Evolutionary conservation across 2,797 vertebrate genomes (phyloP).

Genomic region (Sarcoramphus papa): DNA sequence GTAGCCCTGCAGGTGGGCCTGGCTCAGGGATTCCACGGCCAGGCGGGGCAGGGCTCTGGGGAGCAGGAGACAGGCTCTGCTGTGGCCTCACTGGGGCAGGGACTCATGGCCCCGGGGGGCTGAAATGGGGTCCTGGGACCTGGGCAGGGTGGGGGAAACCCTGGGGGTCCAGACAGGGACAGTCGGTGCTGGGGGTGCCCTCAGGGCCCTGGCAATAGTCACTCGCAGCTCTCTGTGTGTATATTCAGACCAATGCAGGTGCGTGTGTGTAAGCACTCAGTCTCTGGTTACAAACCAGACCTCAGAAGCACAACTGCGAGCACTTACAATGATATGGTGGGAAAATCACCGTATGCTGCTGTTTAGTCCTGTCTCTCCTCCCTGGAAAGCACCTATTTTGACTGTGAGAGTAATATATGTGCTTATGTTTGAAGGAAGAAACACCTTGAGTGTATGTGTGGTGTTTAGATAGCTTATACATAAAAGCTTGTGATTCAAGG

Average conservation of each 20-base stretch:
- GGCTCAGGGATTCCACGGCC: background rate
- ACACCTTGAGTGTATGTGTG: background rate
- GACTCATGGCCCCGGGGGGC: rapidly evolving
- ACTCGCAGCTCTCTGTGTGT: background rate
- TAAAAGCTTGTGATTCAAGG: constrained; percentile 30
- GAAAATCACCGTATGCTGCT: background rate
- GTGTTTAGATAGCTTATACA: constrained; percentile 25
- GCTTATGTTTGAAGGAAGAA: constrained; percentile 26
- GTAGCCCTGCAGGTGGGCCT: background rate
- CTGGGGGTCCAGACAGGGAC: rapidly evolving
- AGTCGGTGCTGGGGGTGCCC: background rate
- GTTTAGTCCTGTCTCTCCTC: background rate
- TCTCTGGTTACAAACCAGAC: background rate
- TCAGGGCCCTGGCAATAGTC: background rate
- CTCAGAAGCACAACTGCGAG: background rate
- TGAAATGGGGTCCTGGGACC: background rate
- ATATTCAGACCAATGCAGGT: background rate
- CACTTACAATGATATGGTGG: background rate
- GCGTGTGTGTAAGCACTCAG: background rate
- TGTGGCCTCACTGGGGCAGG: background rate
- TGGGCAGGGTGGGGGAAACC: background rate
- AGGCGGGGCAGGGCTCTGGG: background rate
- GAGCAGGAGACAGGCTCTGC: background rate
- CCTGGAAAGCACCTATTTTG: constrained; percentile 7
- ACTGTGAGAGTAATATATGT: background rate